Evolutionary conservation across 2,888 invertebrate genomes (phyloP), one percentile per base, ranked within the genome.

Genomic region (Synergus umbraculus): DNA sequence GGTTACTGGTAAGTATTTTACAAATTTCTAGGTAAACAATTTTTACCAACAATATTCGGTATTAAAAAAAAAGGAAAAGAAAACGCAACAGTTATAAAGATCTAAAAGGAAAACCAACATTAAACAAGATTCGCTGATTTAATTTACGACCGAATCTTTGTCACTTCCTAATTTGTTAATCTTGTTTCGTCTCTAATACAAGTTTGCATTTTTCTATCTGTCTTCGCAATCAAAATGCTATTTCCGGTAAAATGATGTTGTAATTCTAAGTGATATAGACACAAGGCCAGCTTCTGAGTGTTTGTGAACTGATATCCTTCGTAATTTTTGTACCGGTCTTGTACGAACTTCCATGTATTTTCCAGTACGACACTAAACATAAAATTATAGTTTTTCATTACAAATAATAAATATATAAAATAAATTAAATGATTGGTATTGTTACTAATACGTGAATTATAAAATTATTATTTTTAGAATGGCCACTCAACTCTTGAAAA

Each of bases 241-340:
- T 96, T 95, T 0, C 96, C 96, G 15, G 94, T 95, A 87, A 97
- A 97, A 90, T 96, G 95, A 90, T 94, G 94, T 86, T 95, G 94
- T 85, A 94, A 94, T 90, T 97, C 97, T 37, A 97, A 94, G 79
- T 95, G 93, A 89, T 97, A 97, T 66, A 96, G 88, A 77, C 95
- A 94, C 46, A 96, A 91, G 76, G 95, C 95, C 22, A 97, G 91
- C 76, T 94, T 92, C 82, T 95, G 94, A 18, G 90, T 88, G 66
- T 87, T 83, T 76, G 86, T 86, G n/a, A 66, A 66, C n/a, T 66
- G 18, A 66, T 18, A 43, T 18, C 18, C 66, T n/a, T 66, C 18
- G n/a, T 43, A 43, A 18, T 41, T 66, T 66, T 41, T 10, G 43
- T 66, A 66, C 9, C 10, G 3, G 4, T 66, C 43, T 5, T 43